Evolutionary conservation across 2,113 vertebrate genomes (phyloP).

Genomic region (Semicossyphus pulcher): DNA sequence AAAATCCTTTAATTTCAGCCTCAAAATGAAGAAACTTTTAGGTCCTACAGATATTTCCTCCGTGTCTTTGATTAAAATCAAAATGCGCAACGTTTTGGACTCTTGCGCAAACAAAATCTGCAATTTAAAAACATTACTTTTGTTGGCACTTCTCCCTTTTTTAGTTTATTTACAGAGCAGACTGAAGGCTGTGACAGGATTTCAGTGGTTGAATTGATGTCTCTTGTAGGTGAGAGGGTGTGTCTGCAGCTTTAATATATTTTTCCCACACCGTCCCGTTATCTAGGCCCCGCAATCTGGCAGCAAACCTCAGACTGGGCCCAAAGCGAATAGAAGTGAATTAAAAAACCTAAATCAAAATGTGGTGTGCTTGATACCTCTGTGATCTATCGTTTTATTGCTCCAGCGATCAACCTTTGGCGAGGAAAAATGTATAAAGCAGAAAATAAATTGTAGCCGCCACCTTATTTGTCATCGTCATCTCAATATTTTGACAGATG

Average conservation of each 20-base stretch:
- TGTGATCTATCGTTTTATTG: slow-evolving; percentile 50
- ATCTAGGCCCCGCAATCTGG: slow-evolving; percentile 46
- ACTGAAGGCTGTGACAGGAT: no score
- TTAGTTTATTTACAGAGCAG: no score
- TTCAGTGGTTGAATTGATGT: no score
- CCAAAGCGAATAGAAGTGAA: slow-evolving; percentile 41
- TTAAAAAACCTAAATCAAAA: slow-evolving; percentile 66
- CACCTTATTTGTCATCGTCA: slow-evolving; percentile 28
- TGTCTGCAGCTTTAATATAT: neutral
- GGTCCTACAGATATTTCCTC: no score
- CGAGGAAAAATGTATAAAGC: slow-evolving; percentile 20
- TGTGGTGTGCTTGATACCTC: slow-evolving; percentile 68
- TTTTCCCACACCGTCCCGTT: slow-evolving; percentile 28
- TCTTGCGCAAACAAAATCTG: neutral
- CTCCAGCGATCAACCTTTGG: slow-evolving; percentile 52
- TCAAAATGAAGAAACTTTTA: neutral
- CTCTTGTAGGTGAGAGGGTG: slow-evolving; percentile 25
- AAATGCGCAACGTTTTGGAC: no score
- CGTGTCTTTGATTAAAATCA: no score
- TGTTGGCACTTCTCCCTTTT: neutral
- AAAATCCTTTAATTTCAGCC: neutral
- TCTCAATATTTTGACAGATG: slow-evolving; percentile 51
- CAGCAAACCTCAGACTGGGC: slow-evolving; percentile 56
- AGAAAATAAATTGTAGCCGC: slow-evolving; percentile 1
- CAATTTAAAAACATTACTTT: no score